Conservation (phyloP, 2,113 vertebrate species). For the Rattus norvegicus region GRCr8 NC_086022.1:82364501-82365000, state of each 20-base stretch:
- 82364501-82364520: not conserved
- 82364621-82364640: constrained; percentile 76
- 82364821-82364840: constrained; percentile 17
- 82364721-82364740: constrained; percentile 52
- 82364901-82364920: constrained; percentile 77
- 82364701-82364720: constrained; percentile 65
- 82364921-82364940: constrained; percentile 78
- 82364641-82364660: constrained; percentile 73
- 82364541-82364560: not conserved
- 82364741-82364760: constrained; percentile 52
- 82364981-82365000: constrained; percentile 79
- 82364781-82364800: not conserved
- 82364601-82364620: constrained; percentile 78
- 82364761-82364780: not conserved
- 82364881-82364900: constrained; percentile 74
- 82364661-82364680: constrained; percentile 68
- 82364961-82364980: constrained; percentile 69
- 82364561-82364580: constrained; percentile 75
- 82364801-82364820: constrained; percentile 37
- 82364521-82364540: not conserved
- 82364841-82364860: constrained; percentile 76
- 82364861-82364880: constrained; percentile 74
- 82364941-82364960: constrained; percentile 78
- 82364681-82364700: constrained; percentile 71
- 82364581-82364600: constrained; percentile 82